Conservation (phyloP, 2,888 invertebrate genomes). For the Monopis laevigella region DNA sequence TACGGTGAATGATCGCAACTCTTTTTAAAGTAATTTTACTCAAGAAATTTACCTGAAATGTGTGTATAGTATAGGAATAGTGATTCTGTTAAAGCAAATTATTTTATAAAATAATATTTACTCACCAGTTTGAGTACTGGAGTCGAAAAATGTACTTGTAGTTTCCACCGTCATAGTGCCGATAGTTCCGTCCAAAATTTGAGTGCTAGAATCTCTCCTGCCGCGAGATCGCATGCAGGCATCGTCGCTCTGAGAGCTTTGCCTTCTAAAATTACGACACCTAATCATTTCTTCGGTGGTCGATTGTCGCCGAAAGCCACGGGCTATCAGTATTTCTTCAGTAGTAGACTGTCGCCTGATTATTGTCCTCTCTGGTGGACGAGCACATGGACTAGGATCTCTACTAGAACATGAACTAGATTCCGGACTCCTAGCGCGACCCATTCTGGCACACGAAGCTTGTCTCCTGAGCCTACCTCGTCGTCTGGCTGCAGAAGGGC, state of each 20-base stretch:
- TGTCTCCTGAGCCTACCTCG: slow-evolving; percentile 78
- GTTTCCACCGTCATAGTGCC: slow-evolving; percentile 94
- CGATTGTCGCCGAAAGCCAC: slow-evolving; percentile 89
- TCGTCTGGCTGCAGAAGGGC: slow-evolving; percentile 77
- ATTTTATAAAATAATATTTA: slow-evolving; percentile 22
- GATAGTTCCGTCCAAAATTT: slow-evolving; percentile 90
- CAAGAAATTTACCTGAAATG: too few relatives aligned
- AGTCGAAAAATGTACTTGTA: slow-evolving; percentile 91
- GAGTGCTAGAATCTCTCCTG: slow-evolving; percentile 85
- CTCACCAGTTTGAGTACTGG: slow-evolving; percentile 93
- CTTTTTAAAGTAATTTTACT: too few relatives aligned
- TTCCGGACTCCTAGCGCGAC: slow-evolving; percentile 71
- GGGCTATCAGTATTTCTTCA: slow-evolving; percentile 89
- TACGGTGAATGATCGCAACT: too few relatives aligned
- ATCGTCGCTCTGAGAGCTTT: slow-evolving; percentile 90
- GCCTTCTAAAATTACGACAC: slow-evolving; percentile 89
- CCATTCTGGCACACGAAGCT: slow-evolving; percentile 76
- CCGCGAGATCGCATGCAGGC: slow-evolving; percentile 74
- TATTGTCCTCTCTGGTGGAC: slow-evolving; percentile 73
- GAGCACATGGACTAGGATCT: slow-evolving; percentile 83
- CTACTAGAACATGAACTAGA: slow-evolving; percentile 82
- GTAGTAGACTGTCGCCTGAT: slow-evolving; percentile 90
- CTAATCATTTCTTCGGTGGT: slow-evolving; percentile 95
- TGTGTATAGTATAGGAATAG: not conserved
- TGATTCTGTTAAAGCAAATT: too few relatives aligned